Conservation (phyloP, 2,888 invertebrate genomes). For the Phaonia tiefii region DNA sequence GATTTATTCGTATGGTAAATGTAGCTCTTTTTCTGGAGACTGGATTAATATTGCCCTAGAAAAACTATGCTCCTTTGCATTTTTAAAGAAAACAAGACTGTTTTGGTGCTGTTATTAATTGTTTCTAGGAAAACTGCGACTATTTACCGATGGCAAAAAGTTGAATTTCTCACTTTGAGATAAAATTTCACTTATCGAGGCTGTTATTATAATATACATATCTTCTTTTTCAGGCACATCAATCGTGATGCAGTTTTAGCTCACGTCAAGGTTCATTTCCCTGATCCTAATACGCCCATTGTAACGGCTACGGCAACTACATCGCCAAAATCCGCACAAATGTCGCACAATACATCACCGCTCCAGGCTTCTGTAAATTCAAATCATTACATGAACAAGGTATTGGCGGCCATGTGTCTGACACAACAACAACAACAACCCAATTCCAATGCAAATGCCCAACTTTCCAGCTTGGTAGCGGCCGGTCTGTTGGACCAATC, state of each 20-base stretch:
- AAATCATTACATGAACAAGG: constrained; percentile 78
- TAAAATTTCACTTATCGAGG: too few species aligned
- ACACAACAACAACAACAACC: constrained; percentile 72
- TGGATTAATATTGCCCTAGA: too few species aligned
- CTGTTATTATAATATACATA: too few species aligned
- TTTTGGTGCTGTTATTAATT: too few species aligned
- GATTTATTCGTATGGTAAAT: too few species aligned
- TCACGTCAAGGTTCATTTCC: constrained; percentile 86
- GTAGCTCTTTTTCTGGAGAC: too few species aligned
- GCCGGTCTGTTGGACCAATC: constrained; percentile 76
- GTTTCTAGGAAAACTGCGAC: too few species aligned
- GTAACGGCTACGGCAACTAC: constrained; percentile 65
- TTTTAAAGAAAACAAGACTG: too few species aligned
- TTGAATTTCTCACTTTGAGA: too few species aligned
- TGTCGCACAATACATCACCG: constrained; percentile 70
- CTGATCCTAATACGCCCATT: constrained; percentile 74
- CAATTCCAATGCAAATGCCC: constrained; percentile 60
- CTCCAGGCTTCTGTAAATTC: constrained; percentile 77
- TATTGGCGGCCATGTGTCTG: constrained; percentile 79
- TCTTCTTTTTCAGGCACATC: constrained; percentile 81
- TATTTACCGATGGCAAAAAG: too few species aligned
- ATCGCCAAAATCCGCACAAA: constrained; percentile 61
- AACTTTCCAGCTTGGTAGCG: constrained; percentile 75
- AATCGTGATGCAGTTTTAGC: constrained; percentile 85
- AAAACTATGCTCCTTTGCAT: too few species aligned